Evolutionary conservation across 2,888 invertebrate species (phyloP).

Genomic region (Trichopria drosophilae): DNA sequence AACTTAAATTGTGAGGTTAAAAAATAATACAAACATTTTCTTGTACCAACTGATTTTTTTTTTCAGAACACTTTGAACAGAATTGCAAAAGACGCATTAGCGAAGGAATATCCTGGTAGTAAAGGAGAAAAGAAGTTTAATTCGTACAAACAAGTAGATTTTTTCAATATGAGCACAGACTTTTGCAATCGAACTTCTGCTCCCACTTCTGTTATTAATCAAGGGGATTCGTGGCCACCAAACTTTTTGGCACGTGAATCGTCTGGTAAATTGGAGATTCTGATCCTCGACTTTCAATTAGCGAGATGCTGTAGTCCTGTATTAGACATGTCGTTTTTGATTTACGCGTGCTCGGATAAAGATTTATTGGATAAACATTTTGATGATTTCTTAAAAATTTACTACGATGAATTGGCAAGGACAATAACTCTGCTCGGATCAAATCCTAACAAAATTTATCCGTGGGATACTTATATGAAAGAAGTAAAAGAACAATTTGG

Average conservation of each 20-base stretch:
- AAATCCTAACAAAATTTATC: constrained; percentile 63
- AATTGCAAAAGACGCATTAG: constrained; percentile 67
- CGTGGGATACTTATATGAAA: constrained; percentile 60
- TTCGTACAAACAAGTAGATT: constrained; percentile 61
- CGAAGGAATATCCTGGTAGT: constrained; percentile 65
- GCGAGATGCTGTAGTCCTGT: constrained; percentile 64
- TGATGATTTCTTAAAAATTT: constrained; percentile 64
- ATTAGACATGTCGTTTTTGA: constrained; percentile 65
- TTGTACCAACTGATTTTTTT: background rate
- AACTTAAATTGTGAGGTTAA: background rate
- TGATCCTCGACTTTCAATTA: constrained; percentile 74
- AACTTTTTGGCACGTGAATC: constrained; percentile 67
- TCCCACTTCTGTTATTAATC: constrained; percentile 64
- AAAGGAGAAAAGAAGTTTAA: constrained; percentile 64
- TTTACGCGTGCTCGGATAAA: constrained; percentile 67
- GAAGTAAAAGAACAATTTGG: constrained; percentile 63
- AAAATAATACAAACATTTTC: too few relatives aligned
- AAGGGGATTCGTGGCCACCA: constrained; percentile 78
- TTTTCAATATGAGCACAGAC: constrained; percentile 60
- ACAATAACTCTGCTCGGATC: constrained; percentile 66
- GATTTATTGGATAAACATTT: constrained; percentile 64
- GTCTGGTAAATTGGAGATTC: constrained; percentile 53
- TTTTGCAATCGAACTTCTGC: constrained; percentile 55
- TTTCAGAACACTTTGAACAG: constrained; percentile 34
- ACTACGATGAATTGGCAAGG: constrained; percentile 63